Percentiles rank a stretch among this genome's conserved stretches.
Conservation (phyloP, 2,888 invertebrate genomes). For the Globia sparganii region DNA sequence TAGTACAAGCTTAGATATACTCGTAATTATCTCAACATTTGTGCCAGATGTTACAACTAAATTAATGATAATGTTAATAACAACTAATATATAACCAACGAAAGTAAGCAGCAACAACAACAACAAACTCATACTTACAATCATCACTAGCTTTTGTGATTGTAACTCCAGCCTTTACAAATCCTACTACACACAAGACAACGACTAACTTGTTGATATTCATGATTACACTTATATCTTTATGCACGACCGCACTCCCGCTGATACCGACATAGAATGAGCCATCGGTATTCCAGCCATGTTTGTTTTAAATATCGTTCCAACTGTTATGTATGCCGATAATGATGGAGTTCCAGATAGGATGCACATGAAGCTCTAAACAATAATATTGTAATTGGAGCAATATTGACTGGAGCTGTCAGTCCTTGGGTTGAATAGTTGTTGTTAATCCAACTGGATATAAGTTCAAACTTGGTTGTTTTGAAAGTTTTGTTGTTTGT, state of each 20-base stretch:
- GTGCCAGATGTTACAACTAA: no score
- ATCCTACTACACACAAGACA: slow-evolving; percentile 36
- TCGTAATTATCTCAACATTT: not conserved
- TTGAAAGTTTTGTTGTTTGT: not conserved
- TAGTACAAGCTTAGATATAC: not conserved
- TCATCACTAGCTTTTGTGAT: slow-evolving; percentile 10
- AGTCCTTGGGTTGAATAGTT: not conserved
- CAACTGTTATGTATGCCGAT: slow-evolving; percentile 37
- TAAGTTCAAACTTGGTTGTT: not conserved
- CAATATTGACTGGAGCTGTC: not conserved
- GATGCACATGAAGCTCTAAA: slow-evolving; percentile 38
- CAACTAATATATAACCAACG: not conserved
- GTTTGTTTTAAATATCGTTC: slow-evolving; percentile 55
- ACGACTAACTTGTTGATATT: slow-evolving; percentile 14
- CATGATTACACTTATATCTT: slow-evolving; percentile 25
- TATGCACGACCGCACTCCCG: slow-evolving; percentile 48
- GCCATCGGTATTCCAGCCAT: slow-evolving; percentile 46
- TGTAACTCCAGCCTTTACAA: slow-evolving; percentile 9
- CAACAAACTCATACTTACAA: slow-evolving; percentile 44
- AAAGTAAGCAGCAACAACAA: not conserved
- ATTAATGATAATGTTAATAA: not conserved
- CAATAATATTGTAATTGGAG: slow-evolving; percentile 20
- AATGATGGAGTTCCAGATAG: slow-evolving; percentile 46
- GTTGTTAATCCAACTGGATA: not conserved
- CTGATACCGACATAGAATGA: slow-evolving; percentile 45